phyloP scores from a whole-genome alignment of 92 coral and sea anemone species.

The Nematostella vectensis region DNA sequence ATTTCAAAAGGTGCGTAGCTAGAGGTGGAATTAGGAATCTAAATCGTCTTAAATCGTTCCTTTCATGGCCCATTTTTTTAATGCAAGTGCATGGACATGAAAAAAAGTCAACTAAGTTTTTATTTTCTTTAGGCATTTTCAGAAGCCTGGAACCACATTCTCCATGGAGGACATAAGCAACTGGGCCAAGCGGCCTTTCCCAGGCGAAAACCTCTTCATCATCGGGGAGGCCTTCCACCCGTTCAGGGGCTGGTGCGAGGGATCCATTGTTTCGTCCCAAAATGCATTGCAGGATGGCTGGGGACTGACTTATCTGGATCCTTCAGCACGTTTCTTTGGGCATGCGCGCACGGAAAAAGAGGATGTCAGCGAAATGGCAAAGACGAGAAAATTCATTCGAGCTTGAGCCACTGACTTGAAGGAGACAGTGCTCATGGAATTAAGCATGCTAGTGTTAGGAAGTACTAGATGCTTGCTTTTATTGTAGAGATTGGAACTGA shows the following conservation, averaged over 20 bases:
- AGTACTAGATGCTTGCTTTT: no score
- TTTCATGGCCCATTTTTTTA: no score
- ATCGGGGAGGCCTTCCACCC: conserved; percentile 62
- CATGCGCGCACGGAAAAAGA: conserved; percentile 2
- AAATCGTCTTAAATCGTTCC: no score
- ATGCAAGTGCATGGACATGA: no score
- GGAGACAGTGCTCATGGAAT: neutral
- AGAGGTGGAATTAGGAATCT: no score
- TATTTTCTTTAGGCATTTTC: conserved; percentile 48
- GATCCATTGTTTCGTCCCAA: conserved; percentile 51
- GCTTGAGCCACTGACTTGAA: no score
- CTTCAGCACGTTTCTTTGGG: neutral
- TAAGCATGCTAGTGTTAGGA: no score
- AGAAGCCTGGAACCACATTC: conserved; percentile 56
- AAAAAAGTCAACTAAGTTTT: no score
- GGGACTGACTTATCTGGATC: conserved; percentile 15
- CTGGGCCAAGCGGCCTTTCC: conserved; percentile 73
- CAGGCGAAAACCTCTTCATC: conserved; percentile 40
- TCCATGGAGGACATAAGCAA: conserved; percentile 45
- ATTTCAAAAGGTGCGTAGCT: no score
- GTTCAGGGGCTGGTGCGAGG: conserved; percentile 73
- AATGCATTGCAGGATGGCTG: conserved; percentile 75
- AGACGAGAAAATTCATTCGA: conserved; percentile 7
- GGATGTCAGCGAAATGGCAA: conserved; percentile 9
- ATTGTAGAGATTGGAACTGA: no score